Base-by-base conservation (phyloP, 1,140 invertebrate species). In the Eupristina koningsbergeri region DNA sequence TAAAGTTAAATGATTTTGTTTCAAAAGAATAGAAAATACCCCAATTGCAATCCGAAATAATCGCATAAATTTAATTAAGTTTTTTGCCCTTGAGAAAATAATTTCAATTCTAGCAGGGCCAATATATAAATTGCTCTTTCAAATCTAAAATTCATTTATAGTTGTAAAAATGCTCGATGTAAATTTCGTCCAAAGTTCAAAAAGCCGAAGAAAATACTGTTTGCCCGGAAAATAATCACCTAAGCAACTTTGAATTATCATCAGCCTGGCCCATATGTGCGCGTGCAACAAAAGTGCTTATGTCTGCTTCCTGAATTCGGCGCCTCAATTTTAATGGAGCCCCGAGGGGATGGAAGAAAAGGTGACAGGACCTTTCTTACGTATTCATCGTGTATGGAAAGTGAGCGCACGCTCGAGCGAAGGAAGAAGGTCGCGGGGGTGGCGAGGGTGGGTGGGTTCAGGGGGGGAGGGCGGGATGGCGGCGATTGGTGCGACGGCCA, bases 341-440 rank as follows among this genome's bases (percentile, higher is more conserved):
- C 22, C 22, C n/a, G 75, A 22, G 63, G 13, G 41, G 45, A 50
- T 53, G 79, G 75, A 22, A 41, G 13, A 29, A 31, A 50, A 71
- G 79, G 79, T 80, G 79, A 80, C 79, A 41, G 58, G 79, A 22
- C 45, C 64, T 31, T n/a, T 36, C 45, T 80, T 31, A 71, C 64
- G 64, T 71, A 79, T 79, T 79, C 77, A 41, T 8, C n/a, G 69
- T 74, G 34, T 81, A 81, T 80, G 79, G 63, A 79, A 79, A 79
- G 41, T 45, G 47, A 63, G 41, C 39, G 77, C 67, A 80, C 79
- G 79, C 45, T 53, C 79, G 47, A 75, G 29, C 19, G 31, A 9
- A 41, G 79, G 34, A 31, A 45, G 61, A 39, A 67, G 61, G 31
- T 29, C 34, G 36, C 6, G 22, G 19, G 36, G 13, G 64, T 17